Evolutionary conservation across 2,113 vertebrate genomes (phyloP), one percentile per base, ranked within the genome.

Genomic region (Ictidomys tridecemlineatus): DNA sequence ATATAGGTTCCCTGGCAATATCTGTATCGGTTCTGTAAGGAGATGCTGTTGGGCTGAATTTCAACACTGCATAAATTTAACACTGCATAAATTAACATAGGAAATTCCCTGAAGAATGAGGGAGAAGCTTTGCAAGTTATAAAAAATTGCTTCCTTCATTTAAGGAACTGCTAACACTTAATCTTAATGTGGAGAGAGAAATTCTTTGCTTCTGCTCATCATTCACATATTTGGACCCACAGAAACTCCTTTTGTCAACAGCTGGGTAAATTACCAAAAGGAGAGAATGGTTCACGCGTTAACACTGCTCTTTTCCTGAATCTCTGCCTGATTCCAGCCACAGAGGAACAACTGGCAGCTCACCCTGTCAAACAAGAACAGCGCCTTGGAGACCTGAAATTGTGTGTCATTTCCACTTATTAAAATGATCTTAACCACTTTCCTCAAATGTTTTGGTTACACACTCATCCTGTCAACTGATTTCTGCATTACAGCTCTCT

Each of bases 101-200:
- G 91, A 96, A 98, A 98, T 87, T 97, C 98, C 97, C 97, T 1
- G 14, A 67, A 96, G 98, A 97, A 67, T 58, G 39, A 76, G 93
- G 91, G 80, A 97, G 95, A 97, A 96, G 53, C 69, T 32, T 20
- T 79, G 83, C 84, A 95, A 53, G 83, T 96, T 96, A 93, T 88
- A 85, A 95, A 97, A 86, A 92, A 95, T 72, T 37, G 63, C 91
- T 94, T 92, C 92, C 93, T 98, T 97, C 92, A 73, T 96, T 98
- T 67, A 89, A 92, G 45, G 65, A 97, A 96, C 95, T 79, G 88
- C 88, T 96, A 97, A 95, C 90, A 95, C 91, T 98, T 97, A 83
- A 93, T 96, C 85, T 93, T 94, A 76, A 96, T 45, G 77, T 79
- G 56, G 91, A 94, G 95, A 90, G 95, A 98, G 93, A 93, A 97